Base-by-base conservation (phyloP, 2,797 vertebrate genomes). In the Lepidocolaptes lacrymiger region DNA sequence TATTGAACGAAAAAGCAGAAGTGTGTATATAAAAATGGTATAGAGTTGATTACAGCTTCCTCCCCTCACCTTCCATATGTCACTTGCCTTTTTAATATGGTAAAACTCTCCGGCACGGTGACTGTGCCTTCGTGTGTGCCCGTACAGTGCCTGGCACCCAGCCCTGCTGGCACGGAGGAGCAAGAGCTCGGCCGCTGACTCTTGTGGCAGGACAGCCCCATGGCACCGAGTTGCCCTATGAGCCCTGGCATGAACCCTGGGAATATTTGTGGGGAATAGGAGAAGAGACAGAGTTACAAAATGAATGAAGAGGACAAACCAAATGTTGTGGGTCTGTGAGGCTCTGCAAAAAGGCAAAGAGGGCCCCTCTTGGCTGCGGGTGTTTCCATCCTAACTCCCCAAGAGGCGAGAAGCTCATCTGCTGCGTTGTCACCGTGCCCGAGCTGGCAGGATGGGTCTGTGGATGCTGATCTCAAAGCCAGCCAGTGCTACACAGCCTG, bases 11-110 rank as follows among this genome's bases (percentile, higher is more conserved):
- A 96, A 97, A 97, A 88, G 89, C 95, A 96, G 92, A 95, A 96
- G 91, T 93, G 93, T 95, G 95, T 94, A 92, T 97, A 86, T 96
- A 97, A 96, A 97, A 97, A 97, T 94, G 96, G 95, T 95, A 86
- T 61, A 7, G 95, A 95, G 94, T 96, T 96, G 94, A 92, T 96
- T 96, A 81, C 96, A 89, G 93, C 95, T 96, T 95, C 95, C 93
- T 96, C 95, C 96, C 85, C 95, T 95, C 95, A 96, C 94, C 91
- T 95, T 96, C 95, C 95, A 96, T 95, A 96, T 93, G 96, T 85
- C 94, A 92, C 93, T 96, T 96, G 94, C 96, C 91, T 97, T 95
- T 96, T 95, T 91, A 95, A 96, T 95, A 91, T 66, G 93, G 83
- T 67, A 59, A 91, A 95, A 36, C 71, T 97, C 93, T 95, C 90